A percentile compares a stretch with the other conserved stretches of the same genome.
These are phyloP conservation scores for Patiria miniata DNA, from an alignment of 35 echinoderm and acorn worm genomes.

Conservation along the genomic window DNA sequence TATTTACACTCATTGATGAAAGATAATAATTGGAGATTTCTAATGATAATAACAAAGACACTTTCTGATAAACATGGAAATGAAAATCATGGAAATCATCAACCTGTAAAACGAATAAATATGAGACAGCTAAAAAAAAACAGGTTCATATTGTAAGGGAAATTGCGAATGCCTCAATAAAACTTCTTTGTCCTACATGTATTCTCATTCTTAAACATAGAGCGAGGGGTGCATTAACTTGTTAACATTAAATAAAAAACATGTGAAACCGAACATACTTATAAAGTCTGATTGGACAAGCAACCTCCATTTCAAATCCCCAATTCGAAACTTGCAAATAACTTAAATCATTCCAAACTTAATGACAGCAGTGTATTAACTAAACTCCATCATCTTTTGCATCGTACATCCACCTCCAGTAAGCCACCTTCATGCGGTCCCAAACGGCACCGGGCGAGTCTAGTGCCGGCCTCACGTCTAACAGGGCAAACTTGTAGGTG, in stretches of 20 bases:
- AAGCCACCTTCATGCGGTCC: constrained; percentile 97
- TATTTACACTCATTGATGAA: no score
- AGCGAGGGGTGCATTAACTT: no score
- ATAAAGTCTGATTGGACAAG: not conserved
- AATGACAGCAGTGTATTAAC: not conserved
- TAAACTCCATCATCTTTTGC: constrained; percentile 40
- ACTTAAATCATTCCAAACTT: not conserved
- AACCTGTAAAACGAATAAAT: no score
- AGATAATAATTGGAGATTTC: no score
- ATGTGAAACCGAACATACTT: not conserved
- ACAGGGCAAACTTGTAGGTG: constrained; percentile 78
- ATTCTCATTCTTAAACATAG: no score
- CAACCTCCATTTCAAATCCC: not conserved
- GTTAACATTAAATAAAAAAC: not conserved
- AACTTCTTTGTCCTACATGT: no score
- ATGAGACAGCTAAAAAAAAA: no score
- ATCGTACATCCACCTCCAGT: constrained; percentile 75
- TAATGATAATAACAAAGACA: no score
- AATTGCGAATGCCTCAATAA: no score
- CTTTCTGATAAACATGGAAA: no score
- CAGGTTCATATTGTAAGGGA: no score
- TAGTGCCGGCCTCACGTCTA: constrained; percentile 92
- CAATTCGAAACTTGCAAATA: not conserved
- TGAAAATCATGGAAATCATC: no score
- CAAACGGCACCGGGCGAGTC: constrained; percentile 87